A percentile compares a stretch with the other conserved stretches of the same genome.
phyloP scores from a whole-genome alignment of 2,888 invertebrate genomes.

The Augiades crinisus region DNA sequence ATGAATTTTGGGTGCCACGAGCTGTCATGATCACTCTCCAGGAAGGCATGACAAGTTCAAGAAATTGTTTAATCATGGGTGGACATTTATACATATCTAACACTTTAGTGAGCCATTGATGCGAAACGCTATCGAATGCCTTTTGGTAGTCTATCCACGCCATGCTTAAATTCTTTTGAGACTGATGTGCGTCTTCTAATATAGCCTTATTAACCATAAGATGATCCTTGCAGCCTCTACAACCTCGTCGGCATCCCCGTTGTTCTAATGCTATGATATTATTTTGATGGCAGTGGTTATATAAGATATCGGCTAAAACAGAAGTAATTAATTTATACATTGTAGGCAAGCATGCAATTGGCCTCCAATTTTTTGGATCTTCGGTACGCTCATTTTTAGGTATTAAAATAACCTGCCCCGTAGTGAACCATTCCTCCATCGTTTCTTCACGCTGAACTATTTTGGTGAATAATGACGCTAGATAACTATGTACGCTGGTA shows the following conservation, averaged over 20 bases:
- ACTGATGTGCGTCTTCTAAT: constrained; percentile 25
- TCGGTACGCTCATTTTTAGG: background rate
- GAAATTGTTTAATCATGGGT: background rate
- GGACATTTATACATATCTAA: constrained; percentile 19
- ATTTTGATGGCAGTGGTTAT: too few relatives aligned
- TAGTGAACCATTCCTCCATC: constrained; percentile 20
- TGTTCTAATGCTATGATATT: too few relatives aligned
- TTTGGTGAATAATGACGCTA: background rate
- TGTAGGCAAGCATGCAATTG: constrained; percentile 8
- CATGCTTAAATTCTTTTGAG: constrained; percentile 27
- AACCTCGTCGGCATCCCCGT: background rate
- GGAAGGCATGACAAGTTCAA: constrained; percentile 3
- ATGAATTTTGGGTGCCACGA: background rate
- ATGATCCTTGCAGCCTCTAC: constrained; percentile 27
- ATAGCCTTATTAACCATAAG: constrained; percentile 29
- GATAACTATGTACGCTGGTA: background rate
- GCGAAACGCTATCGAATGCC: constrained; percentile 18
- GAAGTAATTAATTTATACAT: constrained; percentile 6
- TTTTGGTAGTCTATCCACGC: constrained; percentile 26
- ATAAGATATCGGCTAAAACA: too few relatives aligned
- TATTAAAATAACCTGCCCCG: background rate
- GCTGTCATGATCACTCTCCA: constrained; percentile 27
- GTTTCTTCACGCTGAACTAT: background rate
- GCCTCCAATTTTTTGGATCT: constrained; percentile 4
- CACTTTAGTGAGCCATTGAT: constrained; percentile 8